These are phyloP conservation scores for Drosophila seclusa DNA, from an alignment of 2,888 invertebrate species.

Conservation along the genomic window DNA sequence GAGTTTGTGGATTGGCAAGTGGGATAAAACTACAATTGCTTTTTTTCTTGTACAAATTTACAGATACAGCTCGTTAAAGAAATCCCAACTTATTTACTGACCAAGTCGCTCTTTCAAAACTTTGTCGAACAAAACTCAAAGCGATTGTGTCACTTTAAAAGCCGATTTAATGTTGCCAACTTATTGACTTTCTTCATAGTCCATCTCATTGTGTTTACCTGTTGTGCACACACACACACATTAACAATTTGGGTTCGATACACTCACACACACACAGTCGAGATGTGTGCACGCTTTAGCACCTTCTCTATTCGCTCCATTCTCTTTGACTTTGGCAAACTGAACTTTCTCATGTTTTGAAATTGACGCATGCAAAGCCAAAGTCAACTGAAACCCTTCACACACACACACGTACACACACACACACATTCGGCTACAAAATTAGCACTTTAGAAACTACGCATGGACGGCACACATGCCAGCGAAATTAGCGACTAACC, in stretches of 20 bases:
- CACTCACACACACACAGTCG: constrained; percentile 12
- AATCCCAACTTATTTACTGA: background rate
- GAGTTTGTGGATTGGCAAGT: background rate
- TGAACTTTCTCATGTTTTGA: constrained; percentile 64
- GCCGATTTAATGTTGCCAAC: constrained; percentile 19
- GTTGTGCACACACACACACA: constrained; percentile 15
- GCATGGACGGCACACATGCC: constrained; percentile 49
- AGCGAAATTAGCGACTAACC: constrained; percentile 57
- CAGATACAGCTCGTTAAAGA: background rate
- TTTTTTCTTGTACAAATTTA: background rate
- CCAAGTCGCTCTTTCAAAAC: background rate
- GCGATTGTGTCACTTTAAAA: constrained; percentile 18
- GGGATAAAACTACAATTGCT: background rate
- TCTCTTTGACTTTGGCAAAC: constrained; percentile 52
- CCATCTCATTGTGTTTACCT: constrained; percentile 9
- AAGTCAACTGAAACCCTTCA: constrained; percentile 42
- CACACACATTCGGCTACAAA: constrained; percentile 31
- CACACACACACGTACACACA: background rate
- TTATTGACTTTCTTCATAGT: constrained; percentile 17
- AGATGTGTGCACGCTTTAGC: constrained; percentile 41
- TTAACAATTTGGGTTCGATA: constrained; percentile 21
- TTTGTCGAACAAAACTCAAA: background rate
- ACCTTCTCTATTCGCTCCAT: constrained; percentile 53
- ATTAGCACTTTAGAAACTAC: constrained; percentile 54
- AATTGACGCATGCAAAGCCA: constrained; percentile 23